phyloP scores from a whole-genome alignment of 2,797 vertebrate genomes.

The Esox lucius region DNA sequence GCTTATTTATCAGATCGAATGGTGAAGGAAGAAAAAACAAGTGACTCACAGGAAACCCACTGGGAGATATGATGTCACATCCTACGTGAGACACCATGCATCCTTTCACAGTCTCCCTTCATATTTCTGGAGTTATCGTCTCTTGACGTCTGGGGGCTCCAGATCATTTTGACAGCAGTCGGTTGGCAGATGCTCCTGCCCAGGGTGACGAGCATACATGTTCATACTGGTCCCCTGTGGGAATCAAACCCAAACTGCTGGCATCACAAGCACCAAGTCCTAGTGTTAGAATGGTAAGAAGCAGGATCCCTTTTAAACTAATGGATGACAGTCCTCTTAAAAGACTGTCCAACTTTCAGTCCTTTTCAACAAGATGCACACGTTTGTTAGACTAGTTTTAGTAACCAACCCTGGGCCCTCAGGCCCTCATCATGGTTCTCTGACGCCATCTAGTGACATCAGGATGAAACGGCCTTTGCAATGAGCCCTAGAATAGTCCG shows the following conservation, averaged over 20 bases:
- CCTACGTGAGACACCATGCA: background rate
- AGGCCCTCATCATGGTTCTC: conserved; percentile 13
- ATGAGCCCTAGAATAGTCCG: background rate
- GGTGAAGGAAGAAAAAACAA: background rate
- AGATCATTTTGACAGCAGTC: background rate
- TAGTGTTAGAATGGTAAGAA: background rate
- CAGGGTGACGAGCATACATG: no score
- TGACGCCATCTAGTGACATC: conserved; percentile 39
- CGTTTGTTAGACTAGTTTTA: background rate
- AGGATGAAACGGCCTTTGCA: conserved; percentile 6
- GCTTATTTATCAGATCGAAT: background rate
- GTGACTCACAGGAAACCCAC: conserved; percentile 2
- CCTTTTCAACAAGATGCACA: background rate
- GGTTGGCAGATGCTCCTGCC: no score
- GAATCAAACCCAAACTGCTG: no score
- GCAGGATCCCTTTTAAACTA: background rate
- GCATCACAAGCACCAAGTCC: background rate
- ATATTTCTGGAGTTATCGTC: background rate
- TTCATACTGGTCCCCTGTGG: no score
- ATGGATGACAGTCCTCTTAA: background rate
- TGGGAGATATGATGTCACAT: background rate
- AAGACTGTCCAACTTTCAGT: background rate
- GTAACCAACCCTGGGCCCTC: background rate
- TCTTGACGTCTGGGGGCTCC: background rate
- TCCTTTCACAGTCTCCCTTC: background rate